These are phyloP conservation scores for Protobothrops flavoviridis DNA, from an alignment of 2,113 vertebrate genomes.

Conservation along the genomic window DNA sequence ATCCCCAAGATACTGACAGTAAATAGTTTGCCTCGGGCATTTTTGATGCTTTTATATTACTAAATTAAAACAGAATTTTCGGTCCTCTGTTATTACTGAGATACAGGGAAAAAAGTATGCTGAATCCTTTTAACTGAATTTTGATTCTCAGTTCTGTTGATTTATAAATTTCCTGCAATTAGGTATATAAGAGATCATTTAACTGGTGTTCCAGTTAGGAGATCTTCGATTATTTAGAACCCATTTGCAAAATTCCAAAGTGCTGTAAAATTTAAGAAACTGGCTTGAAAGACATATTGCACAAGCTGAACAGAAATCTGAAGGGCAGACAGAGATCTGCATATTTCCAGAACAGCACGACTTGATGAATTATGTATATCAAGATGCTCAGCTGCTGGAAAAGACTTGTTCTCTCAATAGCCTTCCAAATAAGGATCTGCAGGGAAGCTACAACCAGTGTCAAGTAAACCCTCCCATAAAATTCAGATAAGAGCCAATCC, in stretches of 20 bases:
- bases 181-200: conserved; percentile 59
- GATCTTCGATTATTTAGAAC: conserved; percentile 65
- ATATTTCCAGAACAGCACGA: conserved; percentile 74
- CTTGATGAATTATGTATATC: conserved; percentile 87
- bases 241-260: conserved; percentile 73
- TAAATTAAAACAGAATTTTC: conserved; percentile 51
- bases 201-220: conserved; percentile 60
- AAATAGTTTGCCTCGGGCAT: conserved; percentile 98
- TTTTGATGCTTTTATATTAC: conserved; percentile 59
- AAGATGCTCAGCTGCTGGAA: conserved; percentile 80
- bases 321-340: conserved; percentile 71
- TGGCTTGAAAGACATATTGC: conserved; percentile 59
- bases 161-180: conserved; percentile 62
- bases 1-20: conserved; percentile 96
- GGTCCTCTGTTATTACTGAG: conserved; percentile 37
- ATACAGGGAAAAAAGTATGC: conserved; percentile 11
- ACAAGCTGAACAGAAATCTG: conserved; percentile 64
- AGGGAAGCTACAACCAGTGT: conserved; percentile 73
- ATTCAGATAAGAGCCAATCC: conserved; percentile 76
- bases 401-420: conserved; percentile 79
- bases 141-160: conserved; percentile 36
- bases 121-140: conserved; percentile 20
- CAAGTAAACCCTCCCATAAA: conserved; percentile 70
- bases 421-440: conserved; percentile 86
- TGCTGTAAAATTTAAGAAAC: conserved; percentile 60